phyloP scores from a whole-genome alignment of 2,888 invertebrate genomes.

The Lasius platythorax region DNA sequence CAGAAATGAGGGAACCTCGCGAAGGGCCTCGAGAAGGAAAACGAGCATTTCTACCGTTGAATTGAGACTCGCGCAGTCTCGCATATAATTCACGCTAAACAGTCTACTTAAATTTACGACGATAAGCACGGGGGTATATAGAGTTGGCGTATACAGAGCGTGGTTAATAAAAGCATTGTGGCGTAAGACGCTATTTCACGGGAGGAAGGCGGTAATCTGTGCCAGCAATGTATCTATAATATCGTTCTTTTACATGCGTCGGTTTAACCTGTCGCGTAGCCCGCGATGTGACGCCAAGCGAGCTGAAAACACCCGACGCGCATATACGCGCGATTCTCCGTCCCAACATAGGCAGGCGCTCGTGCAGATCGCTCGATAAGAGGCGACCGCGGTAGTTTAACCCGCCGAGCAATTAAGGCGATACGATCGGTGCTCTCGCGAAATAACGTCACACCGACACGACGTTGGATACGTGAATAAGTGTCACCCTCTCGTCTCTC shows the following conservation, averaged over 20 bases:
- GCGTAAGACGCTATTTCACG: slow-evolving; percentile 29
- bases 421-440: slow-evolving; percentile 81
- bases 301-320: slow-evolving; percentile 73
- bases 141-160: background rate
- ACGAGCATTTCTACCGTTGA: background rate
- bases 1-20: background rate
- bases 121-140: background rate
- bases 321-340: slow-evolving; percentile 52
- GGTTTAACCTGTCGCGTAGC: slow-evolving; percentile 24
- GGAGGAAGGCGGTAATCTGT: slow-evolving; percentile 6
- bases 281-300: slow-evolving; percentile 64
- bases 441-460: slow-evolving; percentile 81
- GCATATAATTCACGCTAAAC: background rate
- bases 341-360: slow-evolving; percentile 61
- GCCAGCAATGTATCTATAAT: slow-evolving; percentile 29
- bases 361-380: slow-evolving; percentile 82
- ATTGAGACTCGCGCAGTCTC: background rate
- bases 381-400: slow-evolving; percentile 82
- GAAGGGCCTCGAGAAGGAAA: background rate
- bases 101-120: slow-evolving; percentile 1
- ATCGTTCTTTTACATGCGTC: slow-evolving; percentile 59
- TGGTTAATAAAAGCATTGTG: slow-evolving; percentile 39
- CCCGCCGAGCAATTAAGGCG: slow-evolving; percentile 84
- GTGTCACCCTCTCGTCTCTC: slow-evolving; percentile 61
- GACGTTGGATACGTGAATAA: slow-evolving; percentile 72